These are phyloP conservation scores for Scytalopus superciliaris DNA, from an alignment of 2,113 vertebrate genomes.

Conservation along the genomic window DNA sequence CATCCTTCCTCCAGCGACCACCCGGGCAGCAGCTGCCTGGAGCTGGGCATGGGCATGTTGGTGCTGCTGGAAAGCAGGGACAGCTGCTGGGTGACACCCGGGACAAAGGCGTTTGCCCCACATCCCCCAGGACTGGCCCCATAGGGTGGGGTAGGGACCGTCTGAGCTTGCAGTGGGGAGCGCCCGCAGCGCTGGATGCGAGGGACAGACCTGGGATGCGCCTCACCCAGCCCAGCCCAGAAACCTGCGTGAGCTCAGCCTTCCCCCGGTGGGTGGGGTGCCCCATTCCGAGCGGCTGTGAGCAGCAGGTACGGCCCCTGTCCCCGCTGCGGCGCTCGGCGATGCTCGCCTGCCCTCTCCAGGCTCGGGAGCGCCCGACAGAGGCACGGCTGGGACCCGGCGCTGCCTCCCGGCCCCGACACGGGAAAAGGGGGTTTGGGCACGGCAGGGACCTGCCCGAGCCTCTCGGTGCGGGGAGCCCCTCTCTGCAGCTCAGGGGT, in stretches of 20 bases:
- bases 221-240: fast-evolving
- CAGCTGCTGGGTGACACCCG: background rate
- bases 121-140: background rate
- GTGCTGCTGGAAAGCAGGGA: background rate
- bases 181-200: background rate
- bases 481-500: no score
- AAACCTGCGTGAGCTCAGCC: fast-evolving
- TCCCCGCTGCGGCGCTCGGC: no score
- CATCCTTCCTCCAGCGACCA: background rate
- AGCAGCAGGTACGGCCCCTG: no score
- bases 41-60: background rate
- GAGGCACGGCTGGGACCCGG: no score
- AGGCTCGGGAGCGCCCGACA: no score
- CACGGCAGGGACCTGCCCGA: no score
- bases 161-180: background rate
- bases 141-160: fast-evolving
- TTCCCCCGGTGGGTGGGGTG: background rate
- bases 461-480: no score
- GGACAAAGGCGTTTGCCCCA: background rate
- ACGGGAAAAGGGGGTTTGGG: no score
- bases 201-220: fast-evolving
- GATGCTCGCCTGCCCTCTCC: conserved; percentile 26
- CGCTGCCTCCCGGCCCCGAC: no score
- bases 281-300: background rate
- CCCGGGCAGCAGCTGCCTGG: background rate